A percentile compares a stretch with the other conserved stretches of the same genome.
Conservation (phyloP, 2,888 invertebrate genomes). For the Fissipunctia ypsillon region DNA sequence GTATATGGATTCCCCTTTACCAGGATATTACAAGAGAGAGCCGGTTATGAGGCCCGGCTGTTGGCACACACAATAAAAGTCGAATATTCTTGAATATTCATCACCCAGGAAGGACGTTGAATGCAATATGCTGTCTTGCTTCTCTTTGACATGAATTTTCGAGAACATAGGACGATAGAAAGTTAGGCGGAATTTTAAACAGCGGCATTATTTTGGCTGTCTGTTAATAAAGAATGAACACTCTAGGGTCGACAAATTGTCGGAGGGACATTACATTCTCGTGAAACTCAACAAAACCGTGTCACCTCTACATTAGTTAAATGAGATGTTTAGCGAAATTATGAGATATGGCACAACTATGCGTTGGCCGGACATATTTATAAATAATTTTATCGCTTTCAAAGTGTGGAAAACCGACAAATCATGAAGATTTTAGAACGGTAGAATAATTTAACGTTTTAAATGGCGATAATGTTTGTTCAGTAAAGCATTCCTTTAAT, state of each 20-base stretch:
- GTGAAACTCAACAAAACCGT: slow-evolving; percentile 50
- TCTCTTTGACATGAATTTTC: slow-evolving; percentile 53
- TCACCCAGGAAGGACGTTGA: slow-evolving; percentile 47
- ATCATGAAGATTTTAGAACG: slow-evolving; percentile 12
- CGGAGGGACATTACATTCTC: slow-evolving; percentile 27
- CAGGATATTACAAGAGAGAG: slow-evolving; percentile 53
- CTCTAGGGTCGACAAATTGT: slow-evolving; percentile 33
- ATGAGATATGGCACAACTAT: slow-evolving; percentile 57
- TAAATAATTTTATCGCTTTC: slow-evolving; percentile 60
- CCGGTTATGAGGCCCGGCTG: slow-evolving; percentile 56
- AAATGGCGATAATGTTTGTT: background rate
- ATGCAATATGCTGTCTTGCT: slow-evolving; percentile 56
- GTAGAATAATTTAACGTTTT: background rate
- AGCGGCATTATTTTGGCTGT: slow-evolving; percentile 29
- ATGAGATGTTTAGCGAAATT: slow-evolving; percentile 52
- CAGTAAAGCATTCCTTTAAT: too few species aligned
- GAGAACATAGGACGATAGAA: slow-evolving; percentile 30
- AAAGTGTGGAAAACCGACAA: slow-evolving; percentile 43
- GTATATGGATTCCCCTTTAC: slow-evolving; percentile 35
- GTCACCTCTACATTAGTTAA: slow-evolving; percentile 60
- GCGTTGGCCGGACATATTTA: slow-evolving; percentile 60
- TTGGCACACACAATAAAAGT: slow-evolving; percentile 59
- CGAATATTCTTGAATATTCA: slow-evolving; percentile 65
- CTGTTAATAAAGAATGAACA: slow-evolving; percentile 47
- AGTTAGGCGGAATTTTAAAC: slow-evolving; percentile 41